Conservation (phyloP, 2,888 invertebrate genomes). For the Chrysolina americana region DNA sequence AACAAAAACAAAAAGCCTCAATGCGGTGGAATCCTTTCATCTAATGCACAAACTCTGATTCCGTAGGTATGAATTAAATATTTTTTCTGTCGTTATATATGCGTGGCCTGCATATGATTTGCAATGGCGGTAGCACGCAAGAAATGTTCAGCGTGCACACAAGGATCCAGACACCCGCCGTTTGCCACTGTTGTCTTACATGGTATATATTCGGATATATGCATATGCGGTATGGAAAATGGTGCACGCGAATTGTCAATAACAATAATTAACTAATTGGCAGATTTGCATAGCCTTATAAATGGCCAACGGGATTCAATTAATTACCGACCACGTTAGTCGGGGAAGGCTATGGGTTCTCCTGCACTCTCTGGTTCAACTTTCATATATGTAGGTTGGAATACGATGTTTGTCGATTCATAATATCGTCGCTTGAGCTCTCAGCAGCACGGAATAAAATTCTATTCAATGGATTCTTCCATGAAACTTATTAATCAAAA, state of each 20-base stretch:
- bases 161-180: slow-evolving; percentile 63
- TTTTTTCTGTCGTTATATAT: slow-evolving; percentile 17
- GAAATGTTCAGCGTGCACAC: slow-evolving; percentile 22
- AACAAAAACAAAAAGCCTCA: slow-evolving; percentile 22
- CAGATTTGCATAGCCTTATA: slow-evolving; percentile 63
- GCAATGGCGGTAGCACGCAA: slow-evolving; percentile 36
- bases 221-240: slow-evolving; percentile 52
- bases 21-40: slow-evolving; percentile 37
- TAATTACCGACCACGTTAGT: slow-evolving; percentile 29
- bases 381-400: slow-evolving; percentile 9
- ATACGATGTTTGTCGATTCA: not conserved
- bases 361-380: not conserved
- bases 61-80: slow-evolving; percentile 9
- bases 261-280: slow-evolving; percentile 70
- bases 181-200: slow-evolving; percentile 63
- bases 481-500: too few relatives aligned
- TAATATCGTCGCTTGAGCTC: not conserved
- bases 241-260: slow-evolving; percentile 69
- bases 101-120: slow-evolving; percentile 32
- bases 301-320: slow-evolving; percentile 49
- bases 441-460: not conserved
- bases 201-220: slow-evolving; percentile 56
- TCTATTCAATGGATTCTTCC: too few relatives aligned
- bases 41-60: slow-evolving; percentile 24
- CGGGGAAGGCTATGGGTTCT: not conserved